phyloP scores from a whole-genome alignment of 2,888 invertebrate genomes.

The Amblyjoppa proteus region DNA sequence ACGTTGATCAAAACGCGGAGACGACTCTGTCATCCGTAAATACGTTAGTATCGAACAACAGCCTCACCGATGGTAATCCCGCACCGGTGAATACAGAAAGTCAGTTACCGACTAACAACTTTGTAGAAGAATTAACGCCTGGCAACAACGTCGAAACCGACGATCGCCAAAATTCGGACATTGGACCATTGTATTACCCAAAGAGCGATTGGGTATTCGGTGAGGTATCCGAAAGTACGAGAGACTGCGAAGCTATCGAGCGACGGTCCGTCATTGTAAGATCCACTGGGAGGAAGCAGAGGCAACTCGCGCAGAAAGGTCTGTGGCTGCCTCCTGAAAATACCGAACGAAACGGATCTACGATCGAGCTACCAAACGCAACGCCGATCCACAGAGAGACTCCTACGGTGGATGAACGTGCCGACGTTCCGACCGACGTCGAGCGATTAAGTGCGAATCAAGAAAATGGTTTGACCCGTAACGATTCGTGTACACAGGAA shows the following conservation, averaged over 20 bases:
- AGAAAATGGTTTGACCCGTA: not conserved
- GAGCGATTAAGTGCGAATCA: not conserved
- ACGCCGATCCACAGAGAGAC: not conserved
- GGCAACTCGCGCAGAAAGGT: slow-evolving; percentile 34
- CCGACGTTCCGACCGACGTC: too few relatives aligned
- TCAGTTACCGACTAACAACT: not conserved
- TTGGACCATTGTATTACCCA: not conserved
- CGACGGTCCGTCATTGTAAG: not conserved
- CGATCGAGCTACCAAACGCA: not conserved
- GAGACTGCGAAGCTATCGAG: not conserved
- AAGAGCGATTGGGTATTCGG: slow-evolving; percentile 12
- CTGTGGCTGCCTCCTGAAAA: slow-evolving; percentile 38
- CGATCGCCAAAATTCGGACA: not conserved
- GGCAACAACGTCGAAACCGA: not conserved
- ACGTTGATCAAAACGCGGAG: too few relatives aligned
- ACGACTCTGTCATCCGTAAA: not conserved
- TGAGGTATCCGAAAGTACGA: not conserved
- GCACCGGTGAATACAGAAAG: not conserved
- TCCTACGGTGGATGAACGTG: not conserved
- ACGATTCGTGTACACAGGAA: too few relatives aligned
- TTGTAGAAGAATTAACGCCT: not conserved
- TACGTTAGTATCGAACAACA: not conserved
- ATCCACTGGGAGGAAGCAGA: not conserved
- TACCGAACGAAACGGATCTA: not conserved
- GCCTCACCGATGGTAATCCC: not conserved